Evolutionary conservation across 2,888 invertebrate species (phyloP).

Genomic region (Acrocyrtus sp.): DNA sequence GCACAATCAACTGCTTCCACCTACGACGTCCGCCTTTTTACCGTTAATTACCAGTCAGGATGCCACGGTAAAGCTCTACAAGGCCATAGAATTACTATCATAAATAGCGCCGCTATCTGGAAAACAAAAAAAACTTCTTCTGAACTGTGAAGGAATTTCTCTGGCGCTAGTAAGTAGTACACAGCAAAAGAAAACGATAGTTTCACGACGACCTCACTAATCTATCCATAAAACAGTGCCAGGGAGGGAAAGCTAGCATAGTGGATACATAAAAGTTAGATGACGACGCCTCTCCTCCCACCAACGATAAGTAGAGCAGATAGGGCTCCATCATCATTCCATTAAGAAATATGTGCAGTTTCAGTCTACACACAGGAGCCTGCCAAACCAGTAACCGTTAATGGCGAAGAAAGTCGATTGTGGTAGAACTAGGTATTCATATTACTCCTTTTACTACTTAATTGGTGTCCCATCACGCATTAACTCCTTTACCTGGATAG

Average conservation of each 20-base stretch:
- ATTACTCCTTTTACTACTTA: constrained; percentile 36
- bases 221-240: too few relatives aligned
- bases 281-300: background rate
- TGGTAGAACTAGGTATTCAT: constrained; percentile 14
- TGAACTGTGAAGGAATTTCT: constrained; percentile 4
- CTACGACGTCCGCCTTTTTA: too few relatives aligned
- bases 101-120: constrained; percentile 10
- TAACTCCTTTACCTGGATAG: constrained; percentile 24
- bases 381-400: constrained; percentile 7
- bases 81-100: background rate
- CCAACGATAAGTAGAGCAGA: background rate
- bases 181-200: too few relatives aligned
- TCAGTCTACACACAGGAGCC: background rate
- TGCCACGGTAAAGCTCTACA: too few relatives aligned
- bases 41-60: too few relatives aligned
- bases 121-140: background rate
- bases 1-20: too few relatives aligned
- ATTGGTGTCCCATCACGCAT: constrained; percentile 32
- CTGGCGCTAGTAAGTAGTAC: background rate
- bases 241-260: too few relatives aligned
- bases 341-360: background rate
- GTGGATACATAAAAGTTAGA: too few relatives aligned
- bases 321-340: background rate
- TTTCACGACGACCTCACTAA: too few relatives aligned
- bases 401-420: too few relatives aligned